Evolutionary conservation across 2,113 vertebrate species (phyloP), one percentile per base, ranked within the genome.

Genomic region (Myotis brandtii): DNA sequence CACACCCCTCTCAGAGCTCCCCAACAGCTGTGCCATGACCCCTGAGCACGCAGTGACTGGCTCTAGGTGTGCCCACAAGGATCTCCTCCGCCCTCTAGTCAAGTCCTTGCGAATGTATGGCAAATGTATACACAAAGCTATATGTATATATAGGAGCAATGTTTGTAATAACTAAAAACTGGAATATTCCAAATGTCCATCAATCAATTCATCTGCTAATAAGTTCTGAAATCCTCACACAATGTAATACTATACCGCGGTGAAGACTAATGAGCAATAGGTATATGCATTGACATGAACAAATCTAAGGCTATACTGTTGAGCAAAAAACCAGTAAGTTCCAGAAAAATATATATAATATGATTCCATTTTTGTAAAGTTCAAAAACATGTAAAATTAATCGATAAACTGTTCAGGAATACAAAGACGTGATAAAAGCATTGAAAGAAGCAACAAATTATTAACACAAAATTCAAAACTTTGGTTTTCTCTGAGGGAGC

Each of bases 381-480:
- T 87, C 6, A 56, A 88, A 93, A 85, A 48, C 13, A 94, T 37
- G 30, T 18, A 92, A 87, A 80, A 86, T 16, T 34, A 89, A 90
- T 52, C 20, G 69, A 46, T 25, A 34, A 30, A 73, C 43, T 30
- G 25, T 67, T 67, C 56, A 59, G 25, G 6, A 21, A 86, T 52
- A 83, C 21, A 82, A 1, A 94, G 32, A 20, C 64, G 54, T 52
- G 27, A 66, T 27, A 92, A 86, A 86, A 89, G 13, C 54, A 86
- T 3, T 75, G 21, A 70, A 64, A 87, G 52, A 93, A 34, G 40
- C 30, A 91, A 95, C 37, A 89, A 89, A 75, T 69, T 77, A 46
- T 56, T 66, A 84, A 80, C 48, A 80, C 30, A 84, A 81, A 94
- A 84, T 64, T 89, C 25, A 95, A 79, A 93, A 87, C 13, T 69